phyloP scores from a whole-genome alignment of 2,888 invertebrate genomes.

The Poecilobothrus nobilitatus region DNA sequence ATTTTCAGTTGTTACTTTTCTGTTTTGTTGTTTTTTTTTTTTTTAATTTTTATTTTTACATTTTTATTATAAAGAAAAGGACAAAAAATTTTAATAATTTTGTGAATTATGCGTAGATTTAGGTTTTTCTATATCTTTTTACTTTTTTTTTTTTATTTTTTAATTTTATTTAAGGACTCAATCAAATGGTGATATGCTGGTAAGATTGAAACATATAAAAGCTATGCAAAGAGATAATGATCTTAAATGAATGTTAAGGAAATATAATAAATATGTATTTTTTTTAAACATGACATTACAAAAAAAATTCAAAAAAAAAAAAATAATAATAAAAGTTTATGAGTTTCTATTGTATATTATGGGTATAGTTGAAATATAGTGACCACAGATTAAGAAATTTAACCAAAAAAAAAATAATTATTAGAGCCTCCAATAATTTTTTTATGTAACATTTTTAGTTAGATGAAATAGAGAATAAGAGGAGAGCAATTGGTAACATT shows the following conservation, averaged over 20 bases:
- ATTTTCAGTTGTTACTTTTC: background rate
- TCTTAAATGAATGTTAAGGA: background rate
- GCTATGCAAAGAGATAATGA: background rate
- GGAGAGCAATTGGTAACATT: background rate
- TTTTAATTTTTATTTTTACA: background rate
- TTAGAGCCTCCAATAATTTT: too few species aligned
- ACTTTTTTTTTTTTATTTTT: too few species aligned
- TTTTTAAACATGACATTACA: background rate
- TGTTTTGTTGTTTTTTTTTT: background rate
- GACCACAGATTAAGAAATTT: background rate
- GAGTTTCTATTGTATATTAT: background rate
- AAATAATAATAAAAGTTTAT: background rate
- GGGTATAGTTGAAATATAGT: background rate
- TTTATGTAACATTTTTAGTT: too few species aligned
- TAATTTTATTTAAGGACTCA: background rate
- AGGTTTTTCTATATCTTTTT: too few species aligned
- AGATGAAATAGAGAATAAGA: background rate
- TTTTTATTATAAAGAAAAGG: too few species aligned
- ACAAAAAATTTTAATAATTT: background rate
- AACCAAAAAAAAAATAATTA: background rate
- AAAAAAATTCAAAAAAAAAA: background rate
- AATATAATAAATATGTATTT: background rate
- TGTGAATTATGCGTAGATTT: background rate
- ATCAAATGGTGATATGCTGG: background rate
- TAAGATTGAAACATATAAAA: background rate